Evolutionary conservation across 2,113 vertebrate genomes (phyloP).

Genomic region (Anhinga anhinga): DNA sequence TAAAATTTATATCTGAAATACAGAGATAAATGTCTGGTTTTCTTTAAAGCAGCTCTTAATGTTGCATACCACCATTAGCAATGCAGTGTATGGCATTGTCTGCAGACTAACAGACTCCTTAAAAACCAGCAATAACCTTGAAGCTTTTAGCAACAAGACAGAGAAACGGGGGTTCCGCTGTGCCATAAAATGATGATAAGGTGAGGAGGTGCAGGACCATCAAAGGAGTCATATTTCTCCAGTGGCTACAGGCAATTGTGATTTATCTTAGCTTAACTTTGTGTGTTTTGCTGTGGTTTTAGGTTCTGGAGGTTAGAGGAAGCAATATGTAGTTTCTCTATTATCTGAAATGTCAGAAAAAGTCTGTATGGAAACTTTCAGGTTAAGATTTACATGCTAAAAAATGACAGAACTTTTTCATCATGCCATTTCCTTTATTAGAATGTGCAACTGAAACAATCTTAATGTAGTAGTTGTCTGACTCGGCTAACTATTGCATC

Average conservation of each 20-base stretch:
- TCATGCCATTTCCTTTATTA: neutral
- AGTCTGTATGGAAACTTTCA: neutral
- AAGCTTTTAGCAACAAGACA: neutral
- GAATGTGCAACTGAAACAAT: neutral
- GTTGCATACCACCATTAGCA: neutral
- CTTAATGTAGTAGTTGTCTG: neutral
- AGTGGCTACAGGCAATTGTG: neutral
- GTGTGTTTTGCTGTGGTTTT: neutral
- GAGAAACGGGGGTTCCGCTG: neutral
- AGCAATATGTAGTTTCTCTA: neutral
- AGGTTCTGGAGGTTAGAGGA: neutral
- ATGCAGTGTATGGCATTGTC: neutral
- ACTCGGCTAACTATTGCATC: neutral
- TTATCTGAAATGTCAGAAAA: neutral
- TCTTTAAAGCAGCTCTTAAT: constrained; percentile 7
- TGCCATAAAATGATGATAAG: neutral
- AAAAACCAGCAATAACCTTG: constrained; percentile 19
- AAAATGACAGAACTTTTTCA: neutral
- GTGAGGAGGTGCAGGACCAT: neutral
- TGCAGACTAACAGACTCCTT: constrained; percentile 7
- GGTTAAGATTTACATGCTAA: neutral
- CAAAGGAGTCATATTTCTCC: neutral
- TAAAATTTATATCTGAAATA: neutral
- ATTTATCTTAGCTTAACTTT: neutral
- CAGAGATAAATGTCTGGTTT: neutral